phyloP scores from a whole-genome alignment of 1,140 invertebrate genomes.

The Chironomus tepperi region DNA sequence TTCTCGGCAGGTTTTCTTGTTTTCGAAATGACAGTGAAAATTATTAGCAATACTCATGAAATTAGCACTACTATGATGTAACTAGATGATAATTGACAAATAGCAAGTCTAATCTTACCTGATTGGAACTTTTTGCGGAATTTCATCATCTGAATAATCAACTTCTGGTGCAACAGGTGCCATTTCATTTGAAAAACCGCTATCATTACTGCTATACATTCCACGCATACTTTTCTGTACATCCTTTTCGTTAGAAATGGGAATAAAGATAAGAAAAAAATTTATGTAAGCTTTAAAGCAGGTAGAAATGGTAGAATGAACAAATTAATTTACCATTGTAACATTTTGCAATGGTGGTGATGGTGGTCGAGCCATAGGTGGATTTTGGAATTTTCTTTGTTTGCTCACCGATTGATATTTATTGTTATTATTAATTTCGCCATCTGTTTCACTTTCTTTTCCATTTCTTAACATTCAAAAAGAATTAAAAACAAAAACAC shows the following conservation, averaged over 20 bases:
- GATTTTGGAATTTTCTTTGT: slow-evolving; percentile 35
- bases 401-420: slow-evolving; percentile 30
- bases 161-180: slow-evolving; percentile 79
- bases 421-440: slow-evolving; percentile 24
- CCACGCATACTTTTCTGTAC: slow-evolving; percentile 41
- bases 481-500: too few relatives aligned
- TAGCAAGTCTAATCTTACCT: slow-evolving; percentile 48
- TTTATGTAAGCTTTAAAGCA: neutral
- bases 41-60: slow-evolving; percentile 31
- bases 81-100: slow-evolving; percentile 25
- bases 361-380: slow-evolving; percentile 52
- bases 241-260: neutral
- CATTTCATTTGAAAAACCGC: slow-evolving; percentile 79
- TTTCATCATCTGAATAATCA: slow-evolving; percentile 83
- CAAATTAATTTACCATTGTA: neutral
- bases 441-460: neutral
- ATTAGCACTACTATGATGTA: slow-evolving; percentile 28
- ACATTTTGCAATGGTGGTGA: slow-evolving; percentile 50
- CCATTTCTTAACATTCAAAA: too few relatives aligned
- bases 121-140: slow-evolving; percentile 53
- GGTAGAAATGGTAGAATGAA: neutral
- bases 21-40: slow-evolving; percentile 28
- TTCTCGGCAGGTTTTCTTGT: neutral
- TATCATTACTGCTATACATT: slow-evolving; percentile 74
- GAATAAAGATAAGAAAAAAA: neutral